phyloP scores from a whole-genome alignment of 2,888 invertebrate species.

The Drosophila kanekoi region DNA sequence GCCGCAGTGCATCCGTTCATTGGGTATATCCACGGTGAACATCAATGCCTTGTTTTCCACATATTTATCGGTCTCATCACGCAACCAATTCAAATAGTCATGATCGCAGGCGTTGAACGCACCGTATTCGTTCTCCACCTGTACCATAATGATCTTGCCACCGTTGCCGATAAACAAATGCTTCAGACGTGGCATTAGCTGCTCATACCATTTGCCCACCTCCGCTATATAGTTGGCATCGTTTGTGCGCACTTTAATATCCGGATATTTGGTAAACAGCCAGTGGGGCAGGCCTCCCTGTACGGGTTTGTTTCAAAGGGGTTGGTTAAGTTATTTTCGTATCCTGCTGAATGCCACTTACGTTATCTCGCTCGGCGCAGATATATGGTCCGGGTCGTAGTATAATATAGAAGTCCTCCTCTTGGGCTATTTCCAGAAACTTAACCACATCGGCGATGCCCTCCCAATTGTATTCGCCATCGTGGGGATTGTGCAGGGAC shows the following conservation, averaged over 20 bases:
- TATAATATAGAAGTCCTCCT: conserved; percentile 92
- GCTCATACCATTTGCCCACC: conserved; percentile 86
- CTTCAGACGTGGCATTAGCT: conserved; percentile 86
- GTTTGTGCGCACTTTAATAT: conserved; percentile 88
- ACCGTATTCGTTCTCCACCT: conserved; percentile 96
- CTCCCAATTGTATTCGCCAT: conserved; percentile 88
- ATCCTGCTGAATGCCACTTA: conserved; percentile 59
- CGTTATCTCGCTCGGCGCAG: conserved; percentile 94
- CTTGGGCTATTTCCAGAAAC: conserved; percentile 90
- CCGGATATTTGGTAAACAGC: conserved; percentile 87
- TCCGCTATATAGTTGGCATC: conserved; percentile 87
- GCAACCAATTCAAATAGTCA: conserved; percentile 88
- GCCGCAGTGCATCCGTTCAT: conserved; percentile 87
- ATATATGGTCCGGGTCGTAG: conserved; percentile 96
- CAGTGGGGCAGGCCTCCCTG: conserved; percentile 93
- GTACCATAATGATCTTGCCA: conserved; percentile 94
- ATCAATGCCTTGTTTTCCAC: conserved; percentile 86
- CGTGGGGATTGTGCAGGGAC: conserved; percentile 93
- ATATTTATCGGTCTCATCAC: conserved; percentile 87
- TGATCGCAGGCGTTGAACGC: conserved; percentile 90
- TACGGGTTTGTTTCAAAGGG: not conserved
- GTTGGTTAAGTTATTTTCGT: not conserved
- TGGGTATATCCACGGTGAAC: conserved; percentile 93
- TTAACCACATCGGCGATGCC: conserved; percentile 89
- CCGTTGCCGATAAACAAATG: conserved; percentile 88